A percentile compares a stretch with the other conserved stretches of the same genome.
phyloP scores from a whole-genome alignment of 2,113 vertebrate genomes.

The Callaeas wilsoni region DNA sequence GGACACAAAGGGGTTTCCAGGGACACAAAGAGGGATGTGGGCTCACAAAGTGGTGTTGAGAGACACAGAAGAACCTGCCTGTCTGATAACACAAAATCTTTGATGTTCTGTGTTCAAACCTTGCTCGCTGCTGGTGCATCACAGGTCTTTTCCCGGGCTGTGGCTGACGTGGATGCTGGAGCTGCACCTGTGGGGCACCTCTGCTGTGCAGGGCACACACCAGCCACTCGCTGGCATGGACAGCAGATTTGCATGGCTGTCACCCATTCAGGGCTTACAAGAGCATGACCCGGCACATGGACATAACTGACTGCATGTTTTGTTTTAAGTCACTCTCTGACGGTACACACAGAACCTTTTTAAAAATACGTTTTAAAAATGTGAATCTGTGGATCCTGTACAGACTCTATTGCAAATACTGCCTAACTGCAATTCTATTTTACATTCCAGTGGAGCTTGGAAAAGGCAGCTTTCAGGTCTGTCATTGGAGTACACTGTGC shows the following conservation, averaged over 20 bases:
- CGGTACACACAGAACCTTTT: not conserved
- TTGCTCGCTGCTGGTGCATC: not conserved
- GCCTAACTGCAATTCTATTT: not conserved
- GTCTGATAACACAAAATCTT: not conserved
- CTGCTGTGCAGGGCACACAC: not conserved
- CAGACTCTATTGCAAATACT: not conserved
- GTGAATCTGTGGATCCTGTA: not conserved
- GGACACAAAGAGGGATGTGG: too few species aligned
- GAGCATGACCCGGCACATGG: accelerated
- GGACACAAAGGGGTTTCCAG: not conserved
- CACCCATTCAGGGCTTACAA: not conserved
- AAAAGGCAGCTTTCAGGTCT: not conserved
- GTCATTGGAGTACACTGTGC: not conserved
- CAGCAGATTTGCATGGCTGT: not conserved
- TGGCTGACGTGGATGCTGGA: not conserved
- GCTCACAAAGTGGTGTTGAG: not conserved
- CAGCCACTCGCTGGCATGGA: not conserved
- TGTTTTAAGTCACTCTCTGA: not conserved
- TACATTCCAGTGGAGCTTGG: not conserved
- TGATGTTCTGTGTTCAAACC: not conserved
- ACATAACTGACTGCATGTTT: not conserved
- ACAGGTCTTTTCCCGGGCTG: not conserved
- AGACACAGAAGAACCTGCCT: not conserved
- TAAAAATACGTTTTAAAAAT: not conserved
- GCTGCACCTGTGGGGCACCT: accelerated